Evolutionary conservation across 2,888 invertebrate species (phyloP), one percentile per base, ranked within the genome.

Genomic region (Seladonia tumulorum): DNA sequence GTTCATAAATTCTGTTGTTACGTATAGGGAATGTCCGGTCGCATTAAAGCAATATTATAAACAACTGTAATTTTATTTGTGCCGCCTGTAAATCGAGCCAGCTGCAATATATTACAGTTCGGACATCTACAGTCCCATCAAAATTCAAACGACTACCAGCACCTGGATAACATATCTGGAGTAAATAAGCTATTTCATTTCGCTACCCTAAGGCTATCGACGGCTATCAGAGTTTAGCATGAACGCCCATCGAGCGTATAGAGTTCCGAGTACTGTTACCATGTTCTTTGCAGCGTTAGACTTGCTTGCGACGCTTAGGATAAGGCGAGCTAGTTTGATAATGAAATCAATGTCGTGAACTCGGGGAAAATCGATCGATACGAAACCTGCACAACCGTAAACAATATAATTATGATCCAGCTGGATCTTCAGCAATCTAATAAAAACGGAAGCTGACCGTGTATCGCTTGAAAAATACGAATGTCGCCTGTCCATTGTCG

Each of bases 121-220:
- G 5, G 14, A 25, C 60, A 2, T 60, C 25, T 60, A 29, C 14
- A 60, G 60, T 25, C 25, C 16, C 25, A 60, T 14, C 25, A 29
- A 60, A 14, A 60, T 60, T 60, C 14, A 25, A 60, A 66, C 29
- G 66, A 18, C 66, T 66, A 18, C 18, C 18, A 66, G 18, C 18
- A 66, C 35, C 66, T 66, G 29, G 66, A 66, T 66, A 66, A 66
- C 66, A 35, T 66, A 66, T 66, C 35, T 66, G 18, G 35, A 35
- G 66, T 66, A 66, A 66, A 66, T 66, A 66, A 66, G 18, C 35
- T 35, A 66, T 35, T 66, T 66, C 29, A 66, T 35, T 66, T 35
- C 66, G 66, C 66, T 35, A 18, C 35, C 29, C 66, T 66, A 18
- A 66, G 29, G 18, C 66, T 66, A 29, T 66, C 35, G 60, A 18